Base-by-base conservation (phyloP, 2,797 vertebrate species). In the Schizopygopsis pylzovi region DNA sequence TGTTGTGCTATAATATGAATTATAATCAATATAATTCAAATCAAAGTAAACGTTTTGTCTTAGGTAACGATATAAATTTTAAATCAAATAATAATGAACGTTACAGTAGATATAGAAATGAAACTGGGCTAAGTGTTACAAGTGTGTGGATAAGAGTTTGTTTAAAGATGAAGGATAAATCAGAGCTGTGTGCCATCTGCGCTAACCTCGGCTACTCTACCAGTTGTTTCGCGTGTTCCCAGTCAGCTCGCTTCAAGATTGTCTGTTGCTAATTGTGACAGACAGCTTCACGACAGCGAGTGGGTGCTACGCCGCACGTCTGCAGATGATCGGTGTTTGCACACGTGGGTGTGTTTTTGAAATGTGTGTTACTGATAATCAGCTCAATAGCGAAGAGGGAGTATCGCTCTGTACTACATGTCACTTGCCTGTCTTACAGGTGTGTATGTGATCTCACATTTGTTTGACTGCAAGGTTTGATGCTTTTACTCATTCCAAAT, bases 271-370 rank as follows among this genome's bases (percentile, higher is more conserved):
- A 80, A 85, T 73, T 81, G 54, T 85, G 84, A 73, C 11, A 52
- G 84, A 85, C 84, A 78, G 63, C 83, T 56, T 84, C n/a, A 43
- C 18, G 63, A 84, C 82, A 75, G 68, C 28, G 68, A 85, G 78
- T 85, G 78, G 84, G 84, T 5, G 54, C 54, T 81, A 43, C 2
- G 20, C 8, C 13, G 56, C 15, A 3, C 18, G 12, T 70, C 65
- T 70, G 83, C 13, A 2, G 45, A 6, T 15, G 72, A 78, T 84
- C 45, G 67, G 43, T 39, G 39, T 68, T 20, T n/a, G 47, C 18
- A 16, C 52, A 6, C 3, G 79, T 67, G 72, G 85, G 84, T 2
- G 41, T 71, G 76, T 79, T 59, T 77, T 71, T 85, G n/a, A 85
- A 85, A 61, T 78, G 65, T 61, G 83, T 4, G 13, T 71, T 85